phyloP scores from a whole-genome alignment of 1,140 invertebrate genomes.

The Dryas iulia region DNA sequence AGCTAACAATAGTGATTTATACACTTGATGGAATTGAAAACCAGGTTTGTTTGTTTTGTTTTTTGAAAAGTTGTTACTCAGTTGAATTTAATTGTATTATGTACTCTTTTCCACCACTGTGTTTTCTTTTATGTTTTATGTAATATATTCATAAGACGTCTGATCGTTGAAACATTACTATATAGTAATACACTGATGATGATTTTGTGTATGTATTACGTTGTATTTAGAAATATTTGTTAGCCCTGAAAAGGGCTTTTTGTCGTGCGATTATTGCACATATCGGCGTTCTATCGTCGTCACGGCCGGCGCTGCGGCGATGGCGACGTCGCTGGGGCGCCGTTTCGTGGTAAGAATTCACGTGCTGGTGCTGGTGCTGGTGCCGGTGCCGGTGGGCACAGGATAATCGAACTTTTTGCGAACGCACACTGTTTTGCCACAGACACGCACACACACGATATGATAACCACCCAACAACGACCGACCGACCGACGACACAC shows the following conservation, averaged over 20 bases:
- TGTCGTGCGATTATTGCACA: background rate
- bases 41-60: too few species aligned
- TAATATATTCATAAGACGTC: too few species aligned
- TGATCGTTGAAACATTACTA: background rate
- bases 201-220: too few species aligned
- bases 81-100: too few species aligned
- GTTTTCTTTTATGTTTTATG: too few species aligned
- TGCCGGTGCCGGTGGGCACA: background rate
- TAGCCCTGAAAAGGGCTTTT: conserved; percentile 36
- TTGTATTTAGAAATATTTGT: background rate
- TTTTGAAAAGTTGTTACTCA: too few species aligned
- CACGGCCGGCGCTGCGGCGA: background rate
- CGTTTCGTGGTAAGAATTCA: background rate
- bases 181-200: background rate
- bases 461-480: too few species aligned
- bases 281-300: background rate
- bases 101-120: too few species aligned
- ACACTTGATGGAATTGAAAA: too few species aligned
- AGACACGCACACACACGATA: background rate
- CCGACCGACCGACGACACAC: background rate
- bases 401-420: background rate
- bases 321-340: background rate
- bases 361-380: too few species aligned
- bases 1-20: too few species aligned
- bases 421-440: background rate